Base-by-base conservation (phyloP, 2,888 invertebrate genomes). In the Ochropleura leucogaster region DNA sequence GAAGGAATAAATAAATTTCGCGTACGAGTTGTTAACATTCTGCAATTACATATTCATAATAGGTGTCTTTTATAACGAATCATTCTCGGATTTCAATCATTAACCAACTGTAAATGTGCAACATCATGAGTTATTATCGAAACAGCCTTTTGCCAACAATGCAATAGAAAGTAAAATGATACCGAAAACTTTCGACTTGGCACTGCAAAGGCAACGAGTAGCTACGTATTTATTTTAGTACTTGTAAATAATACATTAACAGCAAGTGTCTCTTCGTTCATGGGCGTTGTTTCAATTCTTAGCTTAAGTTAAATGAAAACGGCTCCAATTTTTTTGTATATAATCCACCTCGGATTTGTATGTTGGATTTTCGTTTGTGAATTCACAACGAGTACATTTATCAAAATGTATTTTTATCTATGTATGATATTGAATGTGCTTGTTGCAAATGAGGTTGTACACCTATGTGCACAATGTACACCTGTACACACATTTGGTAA, bases 151-250 rank as follows among this genome's bases (percentile, higher is more conserved):
- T 67, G 73, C 68, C 53, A 63, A 68, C 74, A 79, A 77, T 76
- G 82, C 68, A 64, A 74, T 87, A 85, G 80, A 83, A 87, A 87
- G 87, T 85, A 85, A 86, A 75, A 72, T 72, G 77, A 82, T 71
- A 84, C 63, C 72, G 68, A 49, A 77, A 57, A 68, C 78, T 75
- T 85, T 80, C 66, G 57, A 73, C 63, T 75, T 82, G 65, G 62
- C 70, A 68, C 55, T 80, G 12, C 49, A 30, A 14, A 30, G 49
- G 57, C 9, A 73, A 47, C 18, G 44, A 30, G 7, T 20, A 59
- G 8, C 30, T 30, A 30, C 30, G 16, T 68, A 47, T 46, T 7
- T 46, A 46, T 60, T 16, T 44, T 59, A 44, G 18, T 73, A 53
- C 30, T 20, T 30, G 7, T 57, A 59, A 30, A 14, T 7, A 51